Base-by-base conservation (phyloP, 2,888 invertebrate species). In the Parasteatoda lunata region DNA sequence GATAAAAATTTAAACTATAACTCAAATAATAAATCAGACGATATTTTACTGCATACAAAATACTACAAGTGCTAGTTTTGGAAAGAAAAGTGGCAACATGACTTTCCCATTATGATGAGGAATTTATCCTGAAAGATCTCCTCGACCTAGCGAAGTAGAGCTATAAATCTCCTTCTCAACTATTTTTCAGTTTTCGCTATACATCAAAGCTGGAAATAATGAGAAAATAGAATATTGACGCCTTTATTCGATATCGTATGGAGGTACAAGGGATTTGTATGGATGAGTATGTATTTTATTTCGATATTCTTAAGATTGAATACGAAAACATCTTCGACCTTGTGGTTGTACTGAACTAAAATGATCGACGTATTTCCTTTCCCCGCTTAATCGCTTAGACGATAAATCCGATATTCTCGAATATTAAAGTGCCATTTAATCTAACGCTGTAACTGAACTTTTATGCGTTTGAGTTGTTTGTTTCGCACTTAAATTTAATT, bases 341-440 rank as follows among this genome's bases (percentile, higher is more conserved):
- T 47, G 48, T 65, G 48, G 49, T 30, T 30, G 51, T 48, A 30
- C 48, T 48, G 48, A 11, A 70, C 30, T 48, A 11, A 47, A 47
- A 47, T 48, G 48, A 70, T 13, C 47, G n/a, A 48, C 69, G 3
- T 69, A 5, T 30, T 47, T 11, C 30, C 69, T 51, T 76, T 13
- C 52, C 11, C 75, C 15, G 8, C 51, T 47, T 77, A 77, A 77
- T 77, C 77, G 77, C 68, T 77, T 80, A n/a, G 30, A 15, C 80
- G 65, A 80, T 80, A 80, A 80, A 73, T 71, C 73, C 80, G 80
- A 80, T 80, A 80, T 52, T 49, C 51, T 45, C 66, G 47, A 48
- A 80, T 72, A 80, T 80, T 80, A 80, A 80, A 80, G 80, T 80
- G 80, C 72, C 80, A 80, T 80, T 80, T 64, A 80, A 80, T 80